phyloP scores from a whole-genome alignment of 2,888 invertebrate genomes.

The Agapostemon virescens region DNA sequence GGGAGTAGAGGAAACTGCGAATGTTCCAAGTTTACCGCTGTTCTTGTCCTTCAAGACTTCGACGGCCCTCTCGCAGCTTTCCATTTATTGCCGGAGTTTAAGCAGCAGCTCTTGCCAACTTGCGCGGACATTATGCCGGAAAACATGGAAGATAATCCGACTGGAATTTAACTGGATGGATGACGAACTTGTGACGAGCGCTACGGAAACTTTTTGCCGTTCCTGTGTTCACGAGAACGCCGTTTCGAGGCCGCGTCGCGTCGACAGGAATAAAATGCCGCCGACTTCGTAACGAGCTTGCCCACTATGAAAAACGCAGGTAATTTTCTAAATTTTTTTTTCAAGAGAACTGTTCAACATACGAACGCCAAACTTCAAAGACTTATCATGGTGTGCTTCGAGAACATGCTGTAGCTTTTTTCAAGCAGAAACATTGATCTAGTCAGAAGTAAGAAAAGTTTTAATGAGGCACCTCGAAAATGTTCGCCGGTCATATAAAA shows the following conservation, averaged over 20 bases:
- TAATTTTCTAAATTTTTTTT: background rate
- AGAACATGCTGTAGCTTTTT: background rate
- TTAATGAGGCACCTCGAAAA: background rate
- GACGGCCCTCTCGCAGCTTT: constrained; percentile 12
- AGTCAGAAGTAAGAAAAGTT: background rate
- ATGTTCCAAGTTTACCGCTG: constrained; percentile 20
- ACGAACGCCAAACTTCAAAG: background rate
- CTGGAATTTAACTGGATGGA: constrained; percentile 33
- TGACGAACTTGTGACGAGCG: constrained; percentile 30
- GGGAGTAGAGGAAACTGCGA: background rate
- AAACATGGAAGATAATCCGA: constrained; percentile 27
- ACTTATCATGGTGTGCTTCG: background rate
- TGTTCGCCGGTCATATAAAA: background rate
- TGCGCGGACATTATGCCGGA: constrained; percentile 11
- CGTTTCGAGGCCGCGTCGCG: background rate
- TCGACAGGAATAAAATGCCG: background rate
- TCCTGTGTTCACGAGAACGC: background rate
- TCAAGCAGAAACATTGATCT: background rate
- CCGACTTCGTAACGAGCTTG: background rate
- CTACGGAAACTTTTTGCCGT: constrained; percentile 25
- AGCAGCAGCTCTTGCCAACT: constrained; percentile 22
- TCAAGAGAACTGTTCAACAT: background rate
- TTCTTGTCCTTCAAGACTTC: constrained; percentile 18
- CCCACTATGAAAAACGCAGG: background rate
- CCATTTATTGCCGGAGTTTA: constrained; percentile 41